Conservation (phyloP, 2,113 vertebrate genomes). For the Manacus vitellinus region DNA sequence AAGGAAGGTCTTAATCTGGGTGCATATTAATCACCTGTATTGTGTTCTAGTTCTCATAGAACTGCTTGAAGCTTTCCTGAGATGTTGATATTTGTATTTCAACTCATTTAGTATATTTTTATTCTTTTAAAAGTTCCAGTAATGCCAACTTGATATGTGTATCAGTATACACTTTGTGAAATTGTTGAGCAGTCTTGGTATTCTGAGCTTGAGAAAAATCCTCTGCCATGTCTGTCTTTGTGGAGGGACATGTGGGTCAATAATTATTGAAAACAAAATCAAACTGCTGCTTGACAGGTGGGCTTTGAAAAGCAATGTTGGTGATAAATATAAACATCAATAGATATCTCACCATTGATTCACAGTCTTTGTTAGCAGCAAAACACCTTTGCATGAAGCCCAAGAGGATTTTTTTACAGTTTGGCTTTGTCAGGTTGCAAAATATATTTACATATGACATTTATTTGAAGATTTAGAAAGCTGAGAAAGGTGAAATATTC, state of each 20-base stretch:
- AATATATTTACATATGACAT: background rate
- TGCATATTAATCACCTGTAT: background rate
- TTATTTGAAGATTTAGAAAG: background rate
- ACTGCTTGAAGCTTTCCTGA: background rate
- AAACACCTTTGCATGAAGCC: background rate
- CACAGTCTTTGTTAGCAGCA: background rate
- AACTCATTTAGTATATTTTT: background rate
- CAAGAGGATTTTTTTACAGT: background rate
- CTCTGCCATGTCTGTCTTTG: background rate
- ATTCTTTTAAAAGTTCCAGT: background rate
- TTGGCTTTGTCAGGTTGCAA: background rate
- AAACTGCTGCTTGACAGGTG: constrained; percentile 5
- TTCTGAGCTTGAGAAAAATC: background rate
- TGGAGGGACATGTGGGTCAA: background rate
- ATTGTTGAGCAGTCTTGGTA: background rate
- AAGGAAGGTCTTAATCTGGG: background rate
- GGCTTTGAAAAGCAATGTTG: background rate
- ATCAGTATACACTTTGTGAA: background rate
- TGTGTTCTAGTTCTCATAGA: background rate
- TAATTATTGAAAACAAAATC: constrained; percentile 31
- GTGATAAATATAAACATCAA: background rate
- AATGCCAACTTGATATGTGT: background rate
- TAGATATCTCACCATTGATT: background rate
- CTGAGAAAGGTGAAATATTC: background rate
- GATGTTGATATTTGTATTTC: background rate